Evolutionary conservation across 2,113 vertebrate genomes (phyloP).

Genomic region (Dryoscopus gambensis): DNA sequence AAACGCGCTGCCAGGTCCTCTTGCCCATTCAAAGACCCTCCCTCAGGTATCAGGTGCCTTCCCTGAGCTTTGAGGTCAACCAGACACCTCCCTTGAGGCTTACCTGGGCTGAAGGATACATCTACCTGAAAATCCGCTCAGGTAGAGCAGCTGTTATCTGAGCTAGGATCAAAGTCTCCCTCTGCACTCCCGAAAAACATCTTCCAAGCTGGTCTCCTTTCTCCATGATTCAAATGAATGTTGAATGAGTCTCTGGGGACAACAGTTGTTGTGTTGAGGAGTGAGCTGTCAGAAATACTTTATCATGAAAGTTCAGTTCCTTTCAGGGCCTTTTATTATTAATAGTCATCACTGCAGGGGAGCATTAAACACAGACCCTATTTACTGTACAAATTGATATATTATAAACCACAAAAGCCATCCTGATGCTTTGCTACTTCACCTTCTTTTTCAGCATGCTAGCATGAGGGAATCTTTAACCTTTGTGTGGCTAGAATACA

Average conservation of each 20-base stretch:
- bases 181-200: constrained; percentile 77
- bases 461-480: neutral
- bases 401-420: constrained; percentile 51
- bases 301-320: constrained; percentile 60
- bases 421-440: neutral
- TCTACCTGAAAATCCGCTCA: constrained; percentile 74
- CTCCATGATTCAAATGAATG: constrained; percentile 78
- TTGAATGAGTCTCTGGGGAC: constrained; percentile 78
- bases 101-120: constrained; percentile 76
- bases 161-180: constrained; percentile 88
- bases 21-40: constrained; percentile 85
- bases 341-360: constrained; percentile 52
- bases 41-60: constrained; percentile 86
- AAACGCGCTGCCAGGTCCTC: constrained; percentile 74
- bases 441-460: neutral
- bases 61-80: constrained; percentile 86
- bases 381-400: constrained; percentile 62
- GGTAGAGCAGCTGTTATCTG: constrained; percentile 86
- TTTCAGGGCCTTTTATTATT: constrained; percentile 57
- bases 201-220: constrained; percentile 76
- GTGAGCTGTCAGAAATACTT: constrained; percentile 69
- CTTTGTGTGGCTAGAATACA: neutral
- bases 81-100: constrained; percentile 88
- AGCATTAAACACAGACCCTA: constrained; percentile 53
- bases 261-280: constrained; percentile 76